These are phyloP conservation scores for Drosophila subquinaria DNA, from an alignment of 2,888 invertebrate genomes.

Conservation along the genomic window DNA sequence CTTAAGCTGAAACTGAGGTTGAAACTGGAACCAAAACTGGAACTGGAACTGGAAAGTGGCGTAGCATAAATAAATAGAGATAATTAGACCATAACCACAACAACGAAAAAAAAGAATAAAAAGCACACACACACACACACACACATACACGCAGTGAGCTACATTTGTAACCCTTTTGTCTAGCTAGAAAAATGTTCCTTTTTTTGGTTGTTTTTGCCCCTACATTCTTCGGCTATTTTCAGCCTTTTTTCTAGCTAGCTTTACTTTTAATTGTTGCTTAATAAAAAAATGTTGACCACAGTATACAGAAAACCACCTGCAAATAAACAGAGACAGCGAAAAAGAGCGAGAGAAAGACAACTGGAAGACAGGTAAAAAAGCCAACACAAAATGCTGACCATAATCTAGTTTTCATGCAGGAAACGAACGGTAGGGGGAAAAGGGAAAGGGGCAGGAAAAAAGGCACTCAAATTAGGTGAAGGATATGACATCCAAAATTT, in stretches of 20 bases:
- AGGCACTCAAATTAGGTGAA: constrained; percentile 68
- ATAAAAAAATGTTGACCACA: constrained; percentile 40
- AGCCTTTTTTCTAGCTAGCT: constrained; percentile 1
- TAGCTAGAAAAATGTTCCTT: constrained; percentile 10
- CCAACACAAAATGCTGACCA: constrained; percentile 55
- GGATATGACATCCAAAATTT: constrained; percentile 58
- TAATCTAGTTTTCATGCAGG: constrained; percentile 61
- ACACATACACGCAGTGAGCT: constrained; percentile 17
- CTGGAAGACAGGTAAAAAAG: constrained; percentile 4
- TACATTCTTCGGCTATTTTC: constrained; percentile 4
- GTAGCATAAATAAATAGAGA: constrained; percentile 80
- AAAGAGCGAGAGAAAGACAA: background rate
- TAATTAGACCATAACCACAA: constrained; percentile 80
- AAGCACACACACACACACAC: constrained; percentile 27
- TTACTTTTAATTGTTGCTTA: constrained; percentile 48
- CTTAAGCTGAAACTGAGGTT: constrained; percentile 1
- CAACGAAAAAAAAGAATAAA: constrained; percentile 51
- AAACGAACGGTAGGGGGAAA: background rate
- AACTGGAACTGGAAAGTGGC: constrained; percentile 44
- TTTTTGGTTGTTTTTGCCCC: constrained; percentile 1
- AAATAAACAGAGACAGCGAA: background rate
- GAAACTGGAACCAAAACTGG: constrained; percentile 19
- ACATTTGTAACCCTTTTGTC: constrained; percentile 53
- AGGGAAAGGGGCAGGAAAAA: background rate
- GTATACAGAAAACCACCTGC: background rate